Evolutionary conservation across 2,113 vertebrate genomes (phyloP).

Genomic region (Philantomba maxwellii): DNA sequence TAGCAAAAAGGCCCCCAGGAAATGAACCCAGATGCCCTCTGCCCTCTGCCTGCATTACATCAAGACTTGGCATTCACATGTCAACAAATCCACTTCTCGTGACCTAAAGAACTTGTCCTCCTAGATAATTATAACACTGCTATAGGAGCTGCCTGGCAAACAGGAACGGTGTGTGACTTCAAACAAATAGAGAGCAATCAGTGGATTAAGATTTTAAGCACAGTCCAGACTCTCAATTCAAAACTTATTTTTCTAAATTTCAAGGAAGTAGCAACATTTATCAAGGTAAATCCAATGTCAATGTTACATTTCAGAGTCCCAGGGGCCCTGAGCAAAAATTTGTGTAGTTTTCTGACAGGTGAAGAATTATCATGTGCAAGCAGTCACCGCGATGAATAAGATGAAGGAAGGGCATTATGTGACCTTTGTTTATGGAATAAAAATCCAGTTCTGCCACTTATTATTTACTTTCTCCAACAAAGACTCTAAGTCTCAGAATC

Average conservation of each 20-base stretch:
- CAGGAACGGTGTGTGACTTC: not conserved
- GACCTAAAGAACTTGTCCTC: not conserved
- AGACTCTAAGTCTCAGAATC: not conserved
- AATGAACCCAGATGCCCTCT: not conserved
- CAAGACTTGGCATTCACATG: not conserved
- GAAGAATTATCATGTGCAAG: not conserved
- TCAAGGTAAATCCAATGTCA: conserved; percentile 28
- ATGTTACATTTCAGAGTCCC: not conserved
- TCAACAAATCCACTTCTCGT: not conserved
- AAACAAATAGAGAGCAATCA: conserved; percentile 19
- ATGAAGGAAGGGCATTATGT: not conserved
- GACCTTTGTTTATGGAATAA: not conserved
- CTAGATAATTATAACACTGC: not conserved
- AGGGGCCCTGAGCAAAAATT: not conserved
- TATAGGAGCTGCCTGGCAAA: not conserved
- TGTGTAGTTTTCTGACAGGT: not conserved
- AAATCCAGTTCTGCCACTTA: not conserved
- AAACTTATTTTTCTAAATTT: conserved; percentile 9
- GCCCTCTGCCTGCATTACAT: not conserved
- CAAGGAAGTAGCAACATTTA: not conserved
- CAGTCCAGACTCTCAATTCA: not conserved
- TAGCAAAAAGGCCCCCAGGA: not conserved
- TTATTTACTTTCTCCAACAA: not conserved
- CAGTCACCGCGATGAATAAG: not conserved
- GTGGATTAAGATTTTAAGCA: not conserved